Percentiles rank a stretch among this genome's conserved stretches.
These are phyloP conservation scores for Naja naja DNA, from an alignment of 2,113 vertebrate genomes.

Conservation along the genomic window DNA sequence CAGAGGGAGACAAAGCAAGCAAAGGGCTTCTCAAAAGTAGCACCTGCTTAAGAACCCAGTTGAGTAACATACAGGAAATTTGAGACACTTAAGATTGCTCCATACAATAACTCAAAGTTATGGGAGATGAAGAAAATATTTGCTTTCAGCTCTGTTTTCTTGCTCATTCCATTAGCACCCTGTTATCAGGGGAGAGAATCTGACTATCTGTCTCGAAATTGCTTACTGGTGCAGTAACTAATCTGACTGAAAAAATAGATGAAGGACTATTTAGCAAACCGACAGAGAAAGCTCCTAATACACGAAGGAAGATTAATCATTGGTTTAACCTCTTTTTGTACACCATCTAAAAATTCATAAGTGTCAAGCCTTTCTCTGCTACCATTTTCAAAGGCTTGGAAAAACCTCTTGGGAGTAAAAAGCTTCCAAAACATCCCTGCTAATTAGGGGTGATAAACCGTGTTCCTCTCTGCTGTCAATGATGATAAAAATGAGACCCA, in stretches of 20 bases:
- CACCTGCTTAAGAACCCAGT: constrained; percentile 39
- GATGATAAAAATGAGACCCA: too few relatives aligned
- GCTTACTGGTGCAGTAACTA: constrained; percentile 30
- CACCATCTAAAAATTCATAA: constrained; percentile 39
- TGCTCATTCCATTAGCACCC: constrained; percentile 58
- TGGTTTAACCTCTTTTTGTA: constrained; percentile 25
- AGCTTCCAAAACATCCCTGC: too few relatives aligned
- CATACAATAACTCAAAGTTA: constrained; percentile 64
- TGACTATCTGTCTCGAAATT: constrained; percentile 46
- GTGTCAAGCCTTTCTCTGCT: too few relatives aligned
- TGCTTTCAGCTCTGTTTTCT: constrained; percentile 49
- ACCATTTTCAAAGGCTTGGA: too few relatives aligned
- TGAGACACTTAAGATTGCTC: constrained; percentile 58
- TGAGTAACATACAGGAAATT: constrained; percentile 61
- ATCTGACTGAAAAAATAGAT: constrained; percentile 26
- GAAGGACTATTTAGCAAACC: constrained; percentile 9
- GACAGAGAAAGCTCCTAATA: constrained; percentile 31
- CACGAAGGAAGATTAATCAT: constrained; percentile 14
- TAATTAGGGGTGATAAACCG: too few relatives aligned
- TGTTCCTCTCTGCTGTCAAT: too few relatives aligned
- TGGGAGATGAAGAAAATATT: constrained; percentile 55
- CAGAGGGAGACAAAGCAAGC: constrained; percentile 12
- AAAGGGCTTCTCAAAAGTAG: constrained; percentile 40
- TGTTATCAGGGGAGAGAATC: constrained; percentile 56
- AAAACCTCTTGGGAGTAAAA: too few relatives aligned